Evolutionary conservation across 2,113 vertebrate species (phyloP), one percentile per base, ranked within the genome.

Genomic region (Phrynocephalus versicolor): DNA sequence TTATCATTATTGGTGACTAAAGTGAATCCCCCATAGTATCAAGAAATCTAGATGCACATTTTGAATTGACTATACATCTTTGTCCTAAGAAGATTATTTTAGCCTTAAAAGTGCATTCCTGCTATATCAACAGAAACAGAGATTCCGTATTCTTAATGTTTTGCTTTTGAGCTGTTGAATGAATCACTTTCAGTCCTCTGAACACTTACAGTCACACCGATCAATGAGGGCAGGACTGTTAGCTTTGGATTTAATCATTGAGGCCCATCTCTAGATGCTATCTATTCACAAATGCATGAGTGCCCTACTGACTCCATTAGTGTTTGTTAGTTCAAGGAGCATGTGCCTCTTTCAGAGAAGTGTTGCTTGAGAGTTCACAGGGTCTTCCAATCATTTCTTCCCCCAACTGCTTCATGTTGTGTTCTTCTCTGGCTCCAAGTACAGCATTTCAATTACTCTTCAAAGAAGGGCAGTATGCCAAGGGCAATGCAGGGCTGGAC

Each of bases 381-480:
- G 0, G 27, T 55, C 57, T 80, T 58, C 19, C 82, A 77, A 82
- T 3, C 6, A 89, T 1, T 1, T 79, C 86, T 81, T 64, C 55
- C 72, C 18, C 0, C 33, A 45, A 37, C 13, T 51, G 25, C 35
- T 37, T 58, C 15, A 83, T 15, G 25, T 64, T 41, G 4, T 8
- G 9, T 13, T 73, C 33, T 10, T 80, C 80, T 85, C 14, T 55
- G 57, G 1, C 25, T 79, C 70, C 21, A 72, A 0, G 0, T 75
- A 79, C 21, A 79, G 0, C 2, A 45, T 27, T 3, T 3, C 71
- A 58, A 82, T 33, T 78, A 58, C 2, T 73, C n/a, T 30, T 12
- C 74, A 33, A 85, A 88, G 84, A 81, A 27, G 83, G 33, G 64
- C 7, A 21, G 74, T 65, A 15, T 76, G 39, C 58, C 81, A 45